These are phyloP conservation scores for Rhipidura dahli DNA, from an alignment of 2,113 vertebrate genomes.

Conservation along the genomic window DNA sequence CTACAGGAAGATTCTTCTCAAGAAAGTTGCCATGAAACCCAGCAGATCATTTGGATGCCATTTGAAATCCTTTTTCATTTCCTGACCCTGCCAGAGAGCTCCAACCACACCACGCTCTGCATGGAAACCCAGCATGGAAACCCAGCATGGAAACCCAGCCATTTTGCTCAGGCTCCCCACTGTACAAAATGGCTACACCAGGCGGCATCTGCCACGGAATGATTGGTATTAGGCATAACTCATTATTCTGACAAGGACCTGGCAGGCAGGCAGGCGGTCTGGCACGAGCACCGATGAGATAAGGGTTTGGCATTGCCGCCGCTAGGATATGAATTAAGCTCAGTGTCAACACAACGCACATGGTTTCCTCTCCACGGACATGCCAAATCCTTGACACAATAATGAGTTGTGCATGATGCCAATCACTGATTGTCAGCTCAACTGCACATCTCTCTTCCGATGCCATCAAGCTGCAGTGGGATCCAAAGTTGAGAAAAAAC, in stretches of 20 bases:
- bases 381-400: conserved; percentile 48
- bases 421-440: conserved; percentile 43
- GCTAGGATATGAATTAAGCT: conserved; percentile 25
- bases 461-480: not conserved
- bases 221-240: conserved; percentile 43
- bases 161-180: not conserved
- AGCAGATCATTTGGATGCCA: not conserved
- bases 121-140: not conserved
- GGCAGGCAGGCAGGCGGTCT: not conserved
- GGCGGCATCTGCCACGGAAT: conserved; percentile 37
- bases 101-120: rapidly evolving
- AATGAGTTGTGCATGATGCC: conserved; percentile 37
- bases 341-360: conserved; percentile 35
- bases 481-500: not conserved
- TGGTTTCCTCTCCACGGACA: conserved; percentile 27
- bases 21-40: not conserved
- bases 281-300: conserved; percentile 3
- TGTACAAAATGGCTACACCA: conserved; percentile 38
- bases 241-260: conserved; percentile 59
- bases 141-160: not conserved
- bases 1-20: not conserved
- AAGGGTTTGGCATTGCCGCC: conserved; percentile 33
- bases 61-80: not conserved
- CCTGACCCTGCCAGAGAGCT: not conserved
- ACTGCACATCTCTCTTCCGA: not conserved